A percentile compares a stretch with the other conserved stretches of the same genome.
These are phyloP conservation scores for Lycia hirtaria DNA, from an alignment of 2,888 invertebrate species.

Conservation along the genomic window DNA sequence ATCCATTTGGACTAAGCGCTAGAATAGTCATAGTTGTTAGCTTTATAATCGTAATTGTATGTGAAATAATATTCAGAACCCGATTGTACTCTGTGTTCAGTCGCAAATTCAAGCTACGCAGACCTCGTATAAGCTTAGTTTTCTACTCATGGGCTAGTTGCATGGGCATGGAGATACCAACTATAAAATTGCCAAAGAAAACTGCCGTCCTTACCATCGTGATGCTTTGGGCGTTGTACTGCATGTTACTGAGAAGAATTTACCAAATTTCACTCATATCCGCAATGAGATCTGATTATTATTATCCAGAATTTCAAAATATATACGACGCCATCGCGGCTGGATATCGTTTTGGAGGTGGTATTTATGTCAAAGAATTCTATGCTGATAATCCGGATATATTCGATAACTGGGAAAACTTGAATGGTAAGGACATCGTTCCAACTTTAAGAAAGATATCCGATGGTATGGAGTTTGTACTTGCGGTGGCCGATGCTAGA, in stretches of 20 bases:
- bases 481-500: conserved; percentile 59
- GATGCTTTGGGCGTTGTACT: conserved; percentile 69
- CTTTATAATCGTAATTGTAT: conserved; percentile 56
- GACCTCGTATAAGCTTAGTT: conserved; percentile 48
- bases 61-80: conserved; percentile 53
- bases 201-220: conserved; percentile 53
- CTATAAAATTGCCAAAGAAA: conserved; percentile 57
- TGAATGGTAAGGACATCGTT: conserved; percentile 53
- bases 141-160: conserved; percentile 68
- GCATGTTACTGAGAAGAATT: conserved; percentile 67
- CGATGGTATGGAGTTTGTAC: conserved; percentile 60
- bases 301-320: conserved; percentile 54
- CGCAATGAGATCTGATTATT: conserved; percentile 64
- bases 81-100: conserved; percentile 45
- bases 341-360: conserved; percentile 66
- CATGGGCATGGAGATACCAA: conserved; percentile 70
- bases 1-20: conserved; percentile 57
- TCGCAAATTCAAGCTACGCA: conserved; percentile 31
- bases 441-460: conserved; percentile 53
- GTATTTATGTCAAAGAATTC: conserved; percentile 63
- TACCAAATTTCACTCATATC: conserved; percentile 71
- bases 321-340: conserved; percentile 63
- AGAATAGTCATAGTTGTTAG: conserved; percentile 56
- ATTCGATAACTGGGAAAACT: conserved; percentile 59
- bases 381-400: conserved; percentile 59